Evolutionary conservation across 2,888 invertebrate species (phyloP), one percentile per base, ranked within the genome.

Genomic region (Nemapogon koenigi): DNA sequence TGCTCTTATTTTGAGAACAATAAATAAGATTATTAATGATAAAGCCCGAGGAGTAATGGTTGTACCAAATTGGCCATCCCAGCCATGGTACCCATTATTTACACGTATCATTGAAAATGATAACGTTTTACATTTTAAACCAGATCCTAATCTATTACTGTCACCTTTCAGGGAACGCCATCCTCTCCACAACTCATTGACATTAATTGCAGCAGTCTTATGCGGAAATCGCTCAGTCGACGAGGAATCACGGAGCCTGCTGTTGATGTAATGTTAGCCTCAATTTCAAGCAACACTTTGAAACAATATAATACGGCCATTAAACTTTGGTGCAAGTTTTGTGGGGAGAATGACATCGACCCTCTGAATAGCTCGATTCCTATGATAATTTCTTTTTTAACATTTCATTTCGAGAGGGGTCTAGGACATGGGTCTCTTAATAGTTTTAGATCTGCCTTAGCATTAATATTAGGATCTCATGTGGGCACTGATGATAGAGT

Each of bases 311-410:
- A 35, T 1, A 31, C 41, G 2, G 41, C 44, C 11, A 14, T 42
- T 3, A 46, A 42, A 35, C 11, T 10, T 16, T 46, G 46, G 46
- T 44, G 42, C 41, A 7, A 16, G 3, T 42, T 27, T 36, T 43
- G 43, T 15, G 25, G 7, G 18, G 25, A 11, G 15, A 14, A 19
- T 13, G 15, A 25, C 15, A 25, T 7, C 4, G 22, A 25, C 25
- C 18, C 14, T 35, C 14, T 8, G 4, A 15, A 25, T 11, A 15
- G 3, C 19, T 25, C 10, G 19, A 15, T 25, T 11, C n/a, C 8
- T 16, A 13, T 18, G 1, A 16, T 46, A 8, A 22, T 45, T 37
- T 32, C 33, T 13, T 47, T 43, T 37, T 35, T 47, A 2, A 22
- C 32, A 7, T 11, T 30, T 4, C 19, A 26, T 15, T 43, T 42